phyloP scores from a whole-genome alignment of 2,888 invertebrate species.

The Allygus modestus region DNA sequence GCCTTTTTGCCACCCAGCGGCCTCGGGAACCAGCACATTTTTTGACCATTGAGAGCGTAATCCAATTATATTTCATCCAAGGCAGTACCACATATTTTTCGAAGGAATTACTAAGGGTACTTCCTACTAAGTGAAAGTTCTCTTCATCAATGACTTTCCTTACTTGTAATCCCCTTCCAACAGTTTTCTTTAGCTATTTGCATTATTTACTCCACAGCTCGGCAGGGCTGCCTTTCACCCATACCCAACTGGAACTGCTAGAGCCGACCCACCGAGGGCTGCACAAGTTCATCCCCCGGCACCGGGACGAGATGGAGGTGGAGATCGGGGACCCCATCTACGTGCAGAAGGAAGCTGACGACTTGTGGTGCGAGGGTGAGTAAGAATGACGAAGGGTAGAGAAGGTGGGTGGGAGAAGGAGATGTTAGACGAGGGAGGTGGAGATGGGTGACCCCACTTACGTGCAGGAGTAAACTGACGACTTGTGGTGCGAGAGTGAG shows the following conservation, averaged over 20 bases:
- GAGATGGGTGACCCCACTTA: conserved; percentile 99
- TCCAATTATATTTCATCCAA: too few relatives aligned
- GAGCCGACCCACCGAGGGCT: conserved; percentile 97
- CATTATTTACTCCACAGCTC: conserved; percentile 65
- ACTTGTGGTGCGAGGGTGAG: conserved; percentile 97
- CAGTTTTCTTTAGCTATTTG: too few relatives aligned
- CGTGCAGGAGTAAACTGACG: conserved; percentile 97
- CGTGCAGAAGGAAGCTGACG: conserved; percentile 97
- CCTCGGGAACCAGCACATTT: too few relatives aligned
- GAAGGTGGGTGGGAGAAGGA: too few relatives aligned
- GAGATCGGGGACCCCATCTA: conserved; percentile 99
- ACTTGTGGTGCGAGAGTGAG: conserved; percentile 97
- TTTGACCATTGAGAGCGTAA: too few relatives aligned
- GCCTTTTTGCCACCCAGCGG: too few relatives aligned
- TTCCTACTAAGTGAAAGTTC: too few relatives aligned
- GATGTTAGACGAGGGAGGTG: conserved; percentile 93
- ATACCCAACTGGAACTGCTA: conserved; percentile 88
- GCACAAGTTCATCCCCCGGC: conserved; percentile 96
- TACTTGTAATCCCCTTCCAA: too few relatives aligned
- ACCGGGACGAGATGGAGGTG: conserved; percentile 96
- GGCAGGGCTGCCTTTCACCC: conserved; percentile 84
- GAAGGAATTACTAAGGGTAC: too few relatives aligned
- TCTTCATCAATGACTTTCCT: too few relatives aligned
- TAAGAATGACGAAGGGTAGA: too few relatives aligned
- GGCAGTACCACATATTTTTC: too few relatives aligned